Conservation (phyloP, 2,797 vertebrate genomes). For the Pteropus rufus region DNA sequence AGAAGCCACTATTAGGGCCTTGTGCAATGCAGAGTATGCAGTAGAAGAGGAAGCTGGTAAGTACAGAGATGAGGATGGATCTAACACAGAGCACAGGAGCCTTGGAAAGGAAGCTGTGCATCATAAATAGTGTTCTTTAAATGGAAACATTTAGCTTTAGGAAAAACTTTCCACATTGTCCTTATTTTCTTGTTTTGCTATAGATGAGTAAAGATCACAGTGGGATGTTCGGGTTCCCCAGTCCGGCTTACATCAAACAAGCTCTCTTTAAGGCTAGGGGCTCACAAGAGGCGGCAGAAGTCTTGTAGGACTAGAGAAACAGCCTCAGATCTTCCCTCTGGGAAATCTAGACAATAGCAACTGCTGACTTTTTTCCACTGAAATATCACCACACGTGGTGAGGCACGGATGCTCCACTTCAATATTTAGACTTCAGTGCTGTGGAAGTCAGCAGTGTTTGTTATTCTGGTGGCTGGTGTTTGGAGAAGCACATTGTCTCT, state of each 20-base stretch:
- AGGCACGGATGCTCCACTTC: background rate
- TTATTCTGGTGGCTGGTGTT: conserved; percentile 67
- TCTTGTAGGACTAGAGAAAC: background rate
- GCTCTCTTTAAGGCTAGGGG: background rate
- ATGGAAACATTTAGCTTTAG: background rate
- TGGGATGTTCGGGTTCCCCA: background rate
- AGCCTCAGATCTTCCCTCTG: conserved; percentile 24
- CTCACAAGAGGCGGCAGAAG: background rate
- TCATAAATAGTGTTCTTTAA: background rate
- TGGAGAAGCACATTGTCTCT: conserved; percentile 60
- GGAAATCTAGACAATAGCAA: conserved; percentile 31
- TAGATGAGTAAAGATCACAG: background rate
- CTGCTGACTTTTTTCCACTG: background rate
- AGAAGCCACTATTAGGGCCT: background rate
- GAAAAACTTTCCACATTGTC: background rate
- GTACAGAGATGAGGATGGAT: background rate
- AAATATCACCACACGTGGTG: background rate
- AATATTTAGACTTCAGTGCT: background rate
- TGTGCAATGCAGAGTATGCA: rapidly evolving
- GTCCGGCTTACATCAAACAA: conserved; percentile 50
- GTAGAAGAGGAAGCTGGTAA: background rate
- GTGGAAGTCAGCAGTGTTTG: conserved; percentile 57
- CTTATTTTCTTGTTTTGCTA: conserved; percentile 38
- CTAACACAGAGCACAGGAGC: background rate
- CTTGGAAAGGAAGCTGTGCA: background rate